A percentile compares a stretch with the other conserved stretches of the same genome.
Conservation (phyloP, 2,113 vertebrate genomes). For the human (Homo sapiens) region DNA sequence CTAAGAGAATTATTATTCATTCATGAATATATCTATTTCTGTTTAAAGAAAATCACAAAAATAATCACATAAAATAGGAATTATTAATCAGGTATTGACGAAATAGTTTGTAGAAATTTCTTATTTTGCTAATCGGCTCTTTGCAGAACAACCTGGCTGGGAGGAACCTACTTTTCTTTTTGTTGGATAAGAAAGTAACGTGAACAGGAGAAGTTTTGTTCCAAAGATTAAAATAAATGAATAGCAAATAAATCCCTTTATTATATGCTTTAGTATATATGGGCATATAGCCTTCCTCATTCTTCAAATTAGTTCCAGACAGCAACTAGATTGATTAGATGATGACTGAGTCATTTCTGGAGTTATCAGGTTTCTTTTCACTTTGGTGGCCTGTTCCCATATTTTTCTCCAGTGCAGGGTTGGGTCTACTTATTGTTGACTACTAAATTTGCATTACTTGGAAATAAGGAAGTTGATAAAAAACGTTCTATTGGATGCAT, state of each 20-base stretch:
- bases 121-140: neutral
- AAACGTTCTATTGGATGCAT: neutral
- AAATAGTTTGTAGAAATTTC: neutral
- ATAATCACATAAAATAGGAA: conserved; percentile 8
- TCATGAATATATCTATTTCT: conserved; percentile 1
- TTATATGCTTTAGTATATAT: neutral
- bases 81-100: neutral
- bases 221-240: conserved; percentile 33
- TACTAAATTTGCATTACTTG: neutral
- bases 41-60: conserved; percentile 35
- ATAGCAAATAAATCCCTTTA: conserved; percentile 24
- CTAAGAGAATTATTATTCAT: neutral
- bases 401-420: neutral
- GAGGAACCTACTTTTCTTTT: neutral
- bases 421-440: neutral
- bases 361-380: neutral
- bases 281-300: neutral
- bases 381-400: neutral
- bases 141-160: neutral
- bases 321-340: neutral
- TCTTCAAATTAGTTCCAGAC: neutral
- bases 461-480: neutral
- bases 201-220: neutral
- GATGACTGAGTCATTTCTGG: neutral
- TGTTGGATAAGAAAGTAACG: conserved; percentile 1